phyloP scores from a whole-genome alignment of 2,797 vertebrate species.

The Macrochelys suwanniensis region DNA sequence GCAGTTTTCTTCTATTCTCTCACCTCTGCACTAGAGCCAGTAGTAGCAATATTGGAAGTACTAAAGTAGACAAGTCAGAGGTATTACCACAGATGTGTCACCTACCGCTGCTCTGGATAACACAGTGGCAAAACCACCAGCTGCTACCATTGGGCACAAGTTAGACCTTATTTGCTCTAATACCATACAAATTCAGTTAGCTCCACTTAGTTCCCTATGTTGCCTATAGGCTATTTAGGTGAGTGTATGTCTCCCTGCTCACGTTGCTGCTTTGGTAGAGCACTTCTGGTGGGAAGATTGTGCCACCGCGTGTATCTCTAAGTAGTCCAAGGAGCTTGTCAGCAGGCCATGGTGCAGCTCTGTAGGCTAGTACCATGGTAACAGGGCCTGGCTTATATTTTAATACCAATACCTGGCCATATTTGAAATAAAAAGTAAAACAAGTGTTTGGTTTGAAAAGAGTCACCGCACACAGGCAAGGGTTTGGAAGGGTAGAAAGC shows the following conservation, averaged over 20 bases:
- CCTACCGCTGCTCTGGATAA: not conserved
- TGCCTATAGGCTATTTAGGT: not conserved
- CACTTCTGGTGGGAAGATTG: not conserved
- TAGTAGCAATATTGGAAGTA: not conserved
- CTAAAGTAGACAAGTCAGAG: not conserved
- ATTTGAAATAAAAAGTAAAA: not conserved
- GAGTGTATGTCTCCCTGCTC: not conserved
- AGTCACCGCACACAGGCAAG: not conserved
- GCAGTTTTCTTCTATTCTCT: not conserved
- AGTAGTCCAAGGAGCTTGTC: not conserved
- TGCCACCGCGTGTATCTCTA: not conserved
- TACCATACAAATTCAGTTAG: not conserved
- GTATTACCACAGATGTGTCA: not conserved
- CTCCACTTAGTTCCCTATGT: too few species aligned
- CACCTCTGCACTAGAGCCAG: not conserved
- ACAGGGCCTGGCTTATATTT: not conserved
- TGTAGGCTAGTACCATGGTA: not conserved
- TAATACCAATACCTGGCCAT: too few species aligned
- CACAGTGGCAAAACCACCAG: accelerated
- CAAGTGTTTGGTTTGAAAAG: not conserved
- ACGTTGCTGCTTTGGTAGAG: not conserved
- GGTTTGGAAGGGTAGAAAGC: too few species aligned
- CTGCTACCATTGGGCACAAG: accelerated
- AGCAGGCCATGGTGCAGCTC: not conserved
- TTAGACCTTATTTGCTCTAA: accelerated